These are phyloP conservation scores for Homalodisca vitripennis DNA, from an alignment of 1,140 invertebrate genomes.

Conservation along the genomic window DNA sequence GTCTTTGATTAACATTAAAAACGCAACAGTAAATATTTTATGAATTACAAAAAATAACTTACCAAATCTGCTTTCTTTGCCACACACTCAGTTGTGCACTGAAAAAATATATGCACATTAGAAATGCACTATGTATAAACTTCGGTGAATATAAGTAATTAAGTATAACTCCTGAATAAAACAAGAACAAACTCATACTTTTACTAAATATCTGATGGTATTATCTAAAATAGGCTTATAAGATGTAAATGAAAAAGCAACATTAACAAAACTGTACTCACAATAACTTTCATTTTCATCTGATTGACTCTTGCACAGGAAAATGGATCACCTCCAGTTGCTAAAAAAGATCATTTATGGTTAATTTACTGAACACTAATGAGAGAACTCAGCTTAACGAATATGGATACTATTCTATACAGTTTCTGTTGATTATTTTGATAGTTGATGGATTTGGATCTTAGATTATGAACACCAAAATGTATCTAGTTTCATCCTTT, in stretches of 20 bases:
- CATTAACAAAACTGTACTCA: not conserved
- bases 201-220: not conserved
- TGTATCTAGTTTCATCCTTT: too few species aligned
- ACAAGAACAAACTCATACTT: not conserved
- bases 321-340: not conserved
- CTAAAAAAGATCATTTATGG: too few species aligned
- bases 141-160: not conserved
- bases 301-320: not conserved
- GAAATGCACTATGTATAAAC: not conserved
- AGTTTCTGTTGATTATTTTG: too few species aligned
- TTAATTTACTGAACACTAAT: too few species aligned
- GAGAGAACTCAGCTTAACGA: too few species aligned
- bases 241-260: not conserved
- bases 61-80: not conserved
- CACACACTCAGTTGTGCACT: not conserved
- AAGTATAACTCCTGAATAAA: not conserved
- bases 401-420: too few species aligned
- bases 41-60: too few species aligned
- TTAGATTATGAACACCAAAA: too few species aligned
- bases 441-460: too few species aligned
- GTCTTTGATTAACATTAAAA: too few species aligned
- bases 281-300: conserved; percentile 25
- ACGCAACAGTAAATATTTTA: too few species aligned
- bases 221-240: not conserved
- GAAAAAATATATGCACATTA: not conserved